These are phyloP conservation scores for Leptinotarsa texana DNA, from an alignment of 1,140 invertebrate genomes.

Conservation along the genomic window DNA sequence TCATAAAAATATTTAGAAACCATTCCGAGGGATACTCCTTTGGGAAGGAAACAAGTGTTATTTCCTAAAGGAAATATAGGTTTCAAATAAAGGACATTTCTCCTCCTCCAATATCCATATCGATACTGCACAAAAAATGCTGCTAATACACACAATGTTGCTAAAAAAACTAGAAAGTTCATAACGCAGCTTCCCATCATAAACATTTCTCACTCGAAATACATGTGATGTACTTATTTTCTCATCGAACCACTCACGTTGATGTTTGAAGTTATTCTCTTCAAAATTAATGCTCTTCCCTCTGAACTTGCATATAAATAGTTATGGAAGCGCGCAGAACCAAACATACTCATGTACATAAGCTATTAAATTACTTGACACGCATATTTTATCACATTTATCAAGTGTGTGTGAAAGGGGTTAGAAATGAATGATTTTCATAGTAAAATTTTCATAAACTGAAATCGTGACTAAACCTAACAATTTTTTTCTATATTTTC, in stretches of 20 bases:
- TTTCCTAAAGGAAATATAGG: conserved; percentile 36
- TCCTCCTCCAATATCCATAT: conserved; percentile 32
- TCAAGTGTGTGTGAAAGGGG: no score
- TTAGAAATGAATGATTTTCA: no score
- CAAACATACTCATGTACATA: no score
- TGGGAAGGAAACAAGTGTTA: conserved; percentile 9
- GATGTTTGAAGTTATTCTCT: not conserved
- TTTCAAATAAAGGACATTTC: conserved; percentile 22
- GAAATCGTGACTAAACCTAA: no score
- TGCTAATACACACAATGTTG: not conserved
- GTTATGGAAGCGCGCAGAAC: not conserved
- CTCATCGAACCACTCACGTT: not conserved
- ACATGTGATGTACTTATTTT: not conserved
- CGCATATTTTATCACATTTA: no score
- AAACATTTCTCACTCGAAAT: no score
- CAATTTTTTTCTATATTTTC: no score
- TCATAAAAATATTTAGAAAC: conserved; percentile 29
- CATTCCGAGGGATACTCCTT: conserved; percentile 22
- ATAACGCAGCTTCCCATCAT: not conserved
- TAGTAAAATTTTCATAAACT: no score
- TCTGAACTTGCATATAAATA: conserved; percentile 1
- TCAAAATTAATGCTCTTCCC: not conserved
- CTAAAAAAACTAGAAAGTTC: not conserved
- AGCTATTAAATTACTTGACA: no score
- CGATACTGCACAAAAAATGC: conserved; percentile 24